These are phyloP conservation scores for Premnoplex brunnescens DNA, from an alignment of 2,797 vertebrate genomes.

Conservation along the genomic window DNA sequence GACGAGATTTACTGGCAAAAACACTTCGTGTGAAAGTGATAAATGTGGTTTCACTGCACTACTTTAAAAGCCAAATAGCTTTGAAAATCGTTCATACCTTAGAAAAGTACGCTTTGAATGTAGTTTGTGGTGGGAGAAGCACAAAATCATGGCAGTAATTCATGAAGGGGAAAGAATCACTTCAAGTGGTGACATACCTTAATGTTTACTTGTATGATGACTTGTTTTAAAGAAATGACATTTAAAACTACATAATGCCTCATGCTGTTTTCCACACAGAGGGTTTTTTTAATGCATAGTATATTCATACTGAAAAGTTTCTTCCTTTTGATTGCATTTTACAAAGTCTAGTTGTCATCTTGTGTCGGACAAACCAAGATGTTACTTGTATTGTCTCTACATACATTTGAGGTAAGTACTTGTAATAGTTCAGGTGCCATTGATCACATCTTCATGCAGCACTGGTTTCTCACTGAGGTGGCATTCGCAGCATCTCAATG, in stretches of 20 bases:
- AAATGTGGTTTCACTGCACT: background rate
- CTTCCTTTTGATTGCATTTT: background rate
- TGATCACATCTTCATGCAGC: background rate
- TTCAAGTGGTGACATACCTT: background rate
- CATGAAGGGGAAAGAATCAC: background rate
- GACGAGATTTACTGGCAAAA: background rate
- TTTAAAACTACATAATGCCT: background rate
- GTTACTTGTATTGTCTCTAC: background rate
- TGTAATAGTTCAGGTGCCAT: background rate
- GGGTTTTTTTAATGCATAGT: background rate
- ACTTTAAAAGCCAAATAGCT: background rate
- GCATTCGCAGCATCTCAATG: background rate
- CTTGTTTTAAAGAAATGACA: background rate
- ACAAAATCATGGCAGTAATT: background rate
- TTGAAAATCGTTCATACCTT: background rate
- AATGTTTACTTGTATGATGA: background rate
- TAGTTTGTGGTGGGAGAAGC: background rate
- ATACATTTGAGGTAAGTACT: background rate
- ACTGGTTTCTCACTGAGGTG: background rate
- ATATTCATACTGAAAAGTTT: background rate
- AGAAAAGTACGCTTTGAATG: background rate
- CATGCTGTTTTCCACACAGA: background rate
- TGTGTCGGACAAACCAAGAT: fast-evolving
- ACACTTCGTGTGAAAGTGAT: background rate
- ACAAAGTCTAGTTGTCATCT: background rate